Evolutionary conservation across 2,888 invertebrate species (phyloP).

Genomic region (Meiosimyza decipiens): DNA sequence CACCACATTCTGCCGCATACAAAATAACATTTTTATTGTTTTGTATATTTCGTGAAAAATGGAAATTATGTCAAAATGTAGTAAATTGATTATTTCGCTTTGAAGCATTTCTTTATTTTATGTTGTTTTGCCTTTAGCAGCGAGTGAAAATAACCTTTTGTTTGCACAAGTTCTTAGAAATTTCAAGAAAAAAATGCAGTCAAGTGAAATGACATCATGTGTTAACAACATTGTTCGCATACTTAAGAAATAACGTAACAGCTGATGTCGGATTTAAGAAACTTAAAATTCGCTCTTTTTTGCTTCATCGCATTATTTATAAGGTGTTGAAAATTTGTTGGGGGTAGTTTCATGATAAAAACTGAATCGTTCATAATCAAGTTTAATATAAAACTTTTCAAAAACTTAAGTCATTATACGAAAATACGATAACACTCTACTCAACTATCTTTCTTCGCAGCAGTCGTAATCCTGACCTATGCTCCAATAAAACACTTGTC

Average conservation of each 20-base stretch:
- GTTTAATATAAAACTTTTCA: neutral
- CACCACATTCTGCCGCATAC: neutral
- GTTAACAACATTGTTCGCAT: conserved; percentile 40
- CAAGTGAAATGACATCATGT: conserved; percentile 63
- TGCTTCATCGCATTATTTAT: neutral
- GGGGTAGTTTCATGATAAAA: too few relatives aligned
- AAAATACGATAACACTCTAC: neutral
- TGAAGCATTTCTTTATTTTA: conserved; percentile 61
- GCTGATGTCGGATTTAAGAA: conserved; percentile 43
- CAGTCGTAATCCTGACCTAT: neutral
- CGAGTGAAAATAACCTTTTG: neutral
- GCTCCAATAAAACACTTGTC: conserved; percentile 6
- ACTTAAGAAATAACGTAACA: conserved; percentile 42
- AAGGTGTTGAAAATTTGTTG: neutral
- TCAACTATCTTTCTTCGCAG: neutral
- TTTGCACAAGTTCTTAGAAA: neutral
- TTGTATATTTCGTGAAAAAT: conserved; percentile 59
- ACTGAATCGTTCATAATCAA: neutral
- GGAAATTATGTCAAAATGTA: conserved; percentile 65
- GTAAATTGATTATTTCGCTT: conserved; percentile 65
- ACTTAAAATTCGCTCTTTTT: conserved; percentile 18
- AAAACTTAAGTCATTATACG: neutral
- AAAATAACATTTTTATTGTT: conserved; percentile 44
- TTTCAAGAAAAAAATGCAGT: conserved; percentile 43
- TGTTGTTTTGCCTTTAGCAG: neutral